phyloP scores from a whole-genome alignment of 2,113 vertebrate species.

The Dasyornis broadbenti region DNA sequence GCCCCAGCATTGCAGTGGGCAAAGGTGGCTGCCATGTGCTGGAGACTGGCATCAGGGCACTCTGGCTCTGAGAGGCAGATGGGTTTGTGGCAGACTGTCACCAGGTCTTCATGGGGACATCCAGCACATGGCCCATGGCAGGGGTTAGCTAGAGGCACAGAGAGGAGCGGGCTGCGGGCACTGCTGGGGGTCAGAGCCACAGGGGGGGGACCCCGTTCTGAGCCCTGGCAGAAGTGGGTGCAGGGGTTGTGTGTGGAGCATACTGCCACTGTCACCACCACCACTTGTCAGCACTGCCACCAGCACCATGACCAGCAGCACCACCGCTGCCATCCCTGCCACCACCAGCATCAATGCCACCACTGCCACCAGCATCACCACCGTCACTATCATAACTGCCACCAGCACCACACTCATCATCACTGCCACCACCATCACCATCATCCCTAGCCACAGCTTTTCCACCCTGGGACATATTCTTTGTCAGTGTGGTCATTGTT shows the following conservation, averaged over 20 bases:
- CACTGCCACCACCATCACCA: background rate
- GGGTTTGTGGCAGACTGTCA: background rate
- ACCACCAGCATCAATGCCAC: fast-evolving
- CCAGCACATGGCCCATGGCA: background rate
- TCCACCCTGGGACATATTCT: background rate
- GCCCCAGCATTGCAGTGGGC: fast-evolving
- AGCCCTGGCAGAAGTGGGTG: background rate
- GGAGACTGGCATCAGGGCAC: fast-evolving
- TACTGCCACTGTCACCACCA: background rate
- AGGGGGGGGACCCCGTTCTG: fast-evolving
- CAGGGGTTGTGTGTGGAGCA: background rate
- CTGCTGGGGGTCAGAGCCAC: too few species aligned
- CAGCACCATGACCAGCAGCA: background rate
- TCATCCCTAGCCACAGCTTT: background rate
- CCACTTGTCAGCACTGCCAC: background rate
- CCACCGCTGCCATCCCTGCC: too few species aligned
- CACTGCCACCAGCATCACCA: too few species aligned
- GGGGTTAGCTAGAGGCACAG: background rate
- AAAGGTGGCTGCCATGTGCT: background rate
- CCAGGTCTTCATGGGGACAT: background rate
- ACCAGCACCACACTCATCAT: too few species aligned
- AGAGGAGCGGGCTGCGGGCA: background rate
- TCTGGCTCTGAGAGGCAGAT: fast-evolving
- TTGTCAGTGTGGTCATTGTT: fast-evolving
- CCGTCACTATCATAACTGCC: fast-evolving